Evolutionary conservation across 2,797 vertebrate genomes (phyloP), one percentile per base, ranked within the genome.

Genomic region (Ibycter americanus): DNA sequence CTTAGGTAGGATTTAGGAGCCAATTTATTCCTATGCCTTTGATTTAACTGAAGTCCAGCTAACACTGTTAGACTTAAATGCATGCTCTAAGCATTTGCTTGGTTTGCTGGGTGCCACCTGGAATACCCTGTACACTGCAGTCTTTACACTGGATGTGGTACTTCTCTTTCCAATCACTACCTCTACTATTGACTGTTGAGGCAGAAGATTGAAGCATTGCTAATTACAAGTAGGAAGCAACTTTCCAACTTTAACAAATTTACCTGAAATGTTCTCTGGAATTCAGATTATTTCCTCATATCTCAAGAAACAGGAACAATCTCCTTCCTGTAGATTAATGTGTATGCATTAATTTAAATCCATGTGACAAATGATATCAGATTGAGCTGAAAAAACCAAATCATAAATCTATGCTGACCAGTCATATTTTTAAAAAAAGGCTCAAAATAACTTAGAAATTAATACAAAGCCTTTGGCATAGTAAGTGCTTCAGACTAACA

Each of bases 391-490:
- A 93, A 91, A 73, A 84, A 82, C 8, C 11, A 85, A 65, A 44
- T 46, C 12, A 19, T 47, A 59, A 56, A 86, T 94, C 68, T 90
- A 12, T 72, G 65, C 85, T 95, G 87, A 88, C 46, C 1, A 3
- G 38, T 62, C 80, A 49, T 31, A 76, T 81, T 36, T 88, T 32
- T 1, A 4, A 51, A 81, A 91, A 92, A 74, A 8, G 12, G 12
- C 68, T 74, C 40, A 68, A 92, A 95, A 83, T 89, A 88, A 46
- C 36, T 81, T 72, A 88, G 85, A 91, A 91, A 96, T 74, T 5
- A 86, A 91, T 68, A 78, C 23, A 81, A 86, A 83, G 56, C 40
- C 84, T 94, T 91, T 94, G 93, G 88, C 79, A 88, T 73, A 67
- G 7, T 29, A 87, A 86, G 27, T 80, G 47, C 70, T 91, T 87